Percentiles rank a stretch among this genome's conserved stretches.
Conservation (phyloP, 1,140 invertebrate species). For the Armadillidium nasatum region DNA sequence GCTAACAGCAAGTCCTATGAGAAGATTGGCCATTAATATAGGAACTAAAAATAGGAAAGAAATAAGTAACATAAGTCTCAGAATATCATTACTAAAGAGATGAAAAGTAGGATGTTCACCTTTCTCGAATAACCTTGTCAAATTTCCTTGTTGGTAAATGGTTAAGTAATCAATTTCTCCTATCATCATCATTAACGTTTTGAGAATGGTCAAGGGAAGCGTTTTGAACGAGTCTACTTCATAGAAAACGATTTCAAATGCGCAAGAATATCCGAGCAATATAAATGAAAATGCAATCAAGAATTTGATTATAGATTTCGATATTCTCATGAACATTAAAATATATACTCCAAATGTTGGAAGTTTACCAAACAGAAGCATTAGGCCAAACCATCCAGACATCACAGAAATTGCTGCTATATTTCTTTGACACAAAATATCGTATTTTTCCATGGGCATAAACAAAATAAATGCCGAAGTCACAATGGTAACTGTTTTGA, state of each 20-base stretch:
- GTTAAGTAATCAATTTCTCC: slow-evolving; percentile 41
- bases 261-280: slow-evolving; percentile 46
- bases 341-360: slow-evolving; percentile 59
- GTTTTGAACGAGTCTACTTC: slow-evolving; percentile 23
- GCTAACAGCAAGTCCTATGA: slow-evolving; percentile 46
- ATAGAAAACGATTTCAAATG: slow-evolving; percentile 46
- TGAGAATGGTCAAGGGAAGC: slow-evolving; percentile 36
- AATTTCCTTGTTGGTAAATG: slow-evolving; percentile 32
- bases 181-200: slow-evolving; percentile 45
- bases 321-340: slow-evolving; percentile 46
- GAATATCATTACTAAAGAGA: slow-evolving; percentile 24
- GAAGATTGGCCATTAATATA: slow-evolving; percentile 45
- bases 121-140: background rate
- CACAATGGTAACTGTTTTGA: slow-evolving; percentile 28
- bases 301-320: slow-evolving; percentile 45
- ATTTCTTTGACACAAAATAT: slow-evolving; percentile 37
- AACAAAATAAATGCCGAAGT: slow-evolving; percentile 38
- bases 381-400: slow-evolving; percentile 68
- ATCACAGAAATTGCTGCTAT: slow-evolving; percentile 62
- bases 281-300: slow-evolving; percentile 45
- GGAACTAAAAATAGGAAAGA: slow-evolving; percentile 45
- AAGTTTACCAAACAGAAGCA: slow-evolving; percentile 69
- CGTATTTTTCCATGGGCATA: background rate
- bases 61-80: slow-evolving; percentile 38
- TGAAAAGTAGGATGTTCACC: background rate